phyloP scores from a whole-genome alignment of 2,113 vertebrate genomes.

The Dipodomys spectabilis region DNA sequence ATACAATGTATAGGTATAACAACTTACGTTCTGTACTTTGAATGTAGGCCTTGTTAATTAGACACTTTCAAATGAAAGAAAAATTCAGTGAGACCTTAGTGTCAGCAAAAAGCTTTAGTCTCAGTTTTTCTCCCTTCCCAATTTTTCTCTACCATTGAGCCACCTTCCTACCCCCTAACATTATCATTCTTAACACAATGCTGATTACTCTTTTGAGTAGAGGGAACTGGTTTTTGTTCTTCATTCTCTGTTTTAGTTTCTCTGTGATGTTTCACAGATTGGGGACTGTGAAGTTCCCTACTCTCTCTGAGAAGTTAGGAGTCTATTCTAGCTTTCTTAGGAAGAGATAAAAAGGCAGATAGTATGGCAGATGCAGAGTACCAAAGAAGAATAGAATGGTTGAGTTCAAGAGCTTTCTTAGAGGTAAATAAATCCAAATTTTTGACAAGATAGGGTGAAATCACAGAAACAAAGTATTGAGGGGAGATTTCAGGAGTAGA shows the following conservation, averaged over 20 bases:
- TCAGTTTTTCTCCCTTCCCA: neutral
- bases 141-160: too few species aligned
- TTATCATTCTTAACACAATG: slow-evolving; percentile 2
- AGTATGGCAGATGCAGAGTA: neutral
- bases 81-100: neutral
- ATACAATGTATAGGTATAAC: neutral
- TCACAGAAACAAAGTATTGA: neutral
- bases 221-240: neutral
- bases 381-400: neutral
- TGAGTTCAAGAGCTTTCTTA: neutral
- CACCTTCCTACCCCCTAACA: neutral
- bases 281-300: neutral
- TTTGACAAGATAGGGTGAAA: neutral
- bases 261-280: neutral
- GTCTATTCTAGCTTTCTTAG: neutral
- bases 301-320: neutral
- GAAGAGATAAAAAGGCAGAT: neutral
- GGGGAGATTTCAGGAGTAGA: neutral
- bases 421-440: neutral
- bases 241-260: neutral
- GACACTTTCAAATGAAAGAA: neutral
- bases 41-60: neutral
- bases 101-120: neutral
- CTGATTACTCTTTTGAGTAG: neutral
- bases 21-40: neutral